A percentile compares a stretch with the other conserved stretches of the same genome.
These are phyloP conservation scores for Pseudeuparius sepicola DNA, from an alignment of 2,888 invertebrate species.

Conservation along the genomic window DNA sequence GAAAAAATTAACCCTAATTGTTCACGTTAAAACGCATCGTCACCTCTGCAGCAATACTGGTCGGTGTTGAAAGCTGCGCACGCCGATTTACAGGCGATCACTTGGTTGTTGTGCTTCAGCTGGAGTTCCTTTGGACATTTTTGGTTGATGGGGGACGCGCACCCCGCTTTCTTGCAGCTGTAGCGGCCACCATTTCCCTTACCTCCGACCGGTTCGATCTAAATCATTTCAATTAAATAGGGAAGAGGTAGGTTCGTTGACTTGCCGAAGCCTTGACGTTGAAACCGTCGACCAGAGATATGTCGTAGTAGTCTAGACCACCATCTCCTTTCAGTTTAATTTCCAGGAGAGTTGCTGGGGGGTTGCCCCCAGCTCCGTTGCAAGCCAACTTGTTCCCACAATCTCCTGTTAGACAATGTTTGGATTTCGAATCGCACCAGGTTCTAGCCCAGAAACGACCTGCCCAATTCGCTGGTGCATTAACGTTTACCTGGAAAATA, in stretches of 20 bases:
- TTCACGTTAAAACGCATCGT: no score
- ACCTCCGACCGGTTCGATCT: constrained; percentile 31
- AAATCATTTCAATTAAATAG: no score
- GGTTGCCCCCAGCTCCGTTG: constrained; percentile 38
- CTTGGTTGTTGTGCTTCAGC: constrained; percentile 25
- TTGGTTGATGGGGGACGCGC: constrained; percentile 33
- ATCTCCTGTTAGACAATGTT: constrained; percentile 37
- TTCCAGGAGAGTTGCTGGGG: constrained; percentile 39
- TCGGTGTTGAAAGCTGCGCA: constrained; percentile 40
- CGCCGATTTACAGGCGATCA: constrained; percentile 41
- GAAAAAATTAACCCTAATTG: no score
- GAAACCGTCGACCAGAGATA: constrained; percentile 44
- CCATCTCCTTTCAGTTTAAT: constrained; percentile 36
- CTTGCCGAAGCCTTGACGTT: constrained; percentile 35
- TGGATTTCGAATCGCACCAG: constrained; percentile 32
- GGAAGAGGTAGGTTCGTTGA: no score
- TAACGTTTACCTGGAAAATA: constrained; percentile 14
- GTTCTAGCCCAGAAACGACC: constrained; percentile 34
- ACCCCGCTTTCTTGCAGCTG: constrained; percentile 35
- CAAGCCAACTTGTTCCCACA: constrained; percentile 38
- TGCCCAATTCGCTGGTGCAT: constrained; percentile 21
- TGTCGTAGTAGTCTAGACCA: constrained; percentile 41
- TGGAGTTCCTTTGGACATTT: constrained; percentile 36
- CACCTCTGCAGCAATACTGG: constrained; percentile 41
- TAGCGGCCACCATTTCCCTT: constrained; percentile 30